Conservation (phyloP, 2,797 vertebrate species). For the Micromesistius poutassou region DNA sequence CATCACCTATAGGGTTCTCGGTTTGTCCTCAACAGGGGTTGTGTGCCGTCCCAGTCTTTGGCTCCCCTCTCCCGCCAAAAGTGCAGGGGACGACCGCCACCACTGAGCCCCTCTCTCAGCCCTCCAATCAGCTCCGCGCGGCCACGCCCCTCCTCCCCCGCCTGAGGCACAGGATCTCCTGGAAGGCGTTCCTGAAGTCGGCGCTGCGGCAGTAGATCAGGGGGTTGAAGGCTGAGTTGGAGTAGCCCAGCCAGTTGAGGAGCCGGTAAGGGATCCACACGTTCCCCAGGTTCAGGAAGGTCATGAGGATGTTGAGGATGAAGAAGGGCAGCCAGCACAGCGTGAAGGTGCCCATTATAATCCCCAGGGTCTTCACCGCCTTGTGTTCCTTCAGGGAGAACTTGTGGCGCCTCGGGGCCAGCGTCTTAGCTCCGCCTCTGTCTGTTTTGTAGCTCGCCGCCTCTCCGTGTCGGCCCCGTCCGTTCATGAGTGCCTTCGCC, state of each 20-base stretch:
- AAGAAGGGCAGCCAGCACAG: conserved; percentile 98
- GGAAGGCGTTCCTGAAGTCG: conserved; percentile 91
- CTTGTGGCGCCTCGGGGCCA: conserved; percentile 67
- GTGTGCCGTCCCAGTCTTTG: not conserved
- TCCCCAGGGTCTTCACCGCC: conserved; percentile 93
- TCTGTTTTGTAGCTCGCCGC: conserved; percentile 32
- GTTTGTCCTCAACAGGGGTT: not conserved
- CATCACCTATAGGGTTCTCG: not conserved
- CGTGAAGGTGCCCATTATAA: conserved; percentile 98
- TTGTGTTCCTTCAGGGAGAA: conserved; percentile 93
- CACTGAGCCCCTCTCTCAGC: conserved; percentile 26
- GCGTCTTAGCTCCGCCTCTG: conserved; percentile 47
- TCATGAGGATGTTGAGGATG: conserved; percentile 86
- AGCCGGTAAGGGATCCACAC: conserved; percentile 78
- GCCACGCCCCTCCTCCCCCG: conserved; percentile 22
- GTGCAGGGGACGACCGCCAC: not conserved
- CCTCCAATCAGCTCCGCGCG: conserved; percentile 3
- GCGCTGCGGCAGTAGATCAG: conserved; percentile 96
- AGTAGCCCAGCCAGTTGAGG: conserved; percentile 95
- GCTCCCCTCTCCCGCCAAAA: not conserved
- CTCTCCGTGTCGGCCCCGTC: conserved; percentile 43
- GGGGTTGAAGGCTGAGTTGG: conserved; percentile 96
- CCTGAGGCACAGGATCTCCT: conserved; percentile 86
- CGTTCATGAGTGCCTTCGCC: not conserved
- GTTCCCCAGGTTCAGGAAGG: conserved; percentile 68